Evolutionary conservation across 2,113 vertebrate genomes (phyloP), one percentile per base, ranked within the genome.

Genomic region (Sebastes schlegelii): DNA sequence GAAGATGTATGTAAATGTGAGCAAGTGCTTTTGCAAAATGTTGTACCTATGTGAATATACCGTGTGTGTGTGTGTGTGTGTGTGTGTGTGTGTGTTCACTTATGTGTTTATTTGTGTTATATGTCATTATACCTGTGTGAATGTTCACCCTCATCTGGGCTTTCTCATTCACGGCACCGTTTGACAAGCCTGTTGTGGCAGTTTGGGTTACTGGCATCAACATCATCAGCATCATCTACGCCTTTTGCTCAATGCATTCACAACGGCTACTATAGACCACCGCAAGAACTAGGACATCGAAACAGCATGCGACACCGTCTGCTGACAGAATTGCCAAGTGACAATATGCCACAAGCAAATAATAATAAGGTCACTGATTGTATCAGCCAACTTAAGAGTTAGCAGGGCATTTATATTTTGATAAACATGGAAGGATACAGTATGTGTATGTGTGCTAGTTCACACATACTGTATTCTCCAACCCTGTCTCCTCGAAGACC

Each of bases 241-340:
- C 8, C 12, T 40, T 75, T 75, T 78, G 51, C 72, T 61, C 17
- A 48, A 4, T 55, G 43, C 61, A 76, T 48, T 43, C 51, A 46
- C 79, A 85, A 19, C 64, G 23, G 58, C 17, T 21, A 62, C 58
- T 43, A 26, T 40, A 82, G 74, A 48, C 62, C 17, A 52, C 11
- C 1, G 13, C 14, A 51, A 77, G 17, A 87, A 80, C n/a, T 68
- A 80, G 75, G 78, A 13, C 85, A 89, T 48, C 55, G 74, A 73
- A 81, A 62, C 21, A 75, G 17, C 49, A 66, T 63, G 69, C 67
- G 64, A 63, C 64, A 78, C 51, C 7, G 19, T 73, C 64, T 80
- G 46, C 65, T 43, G 51, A 57, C 11, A 74, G 70, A 77, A 62
- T 80, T 54, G 67, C 46, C 6, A 57, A 46, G 63, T 17, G 4